A percentile compares a stretch with the other conserved stretches of the same genome.
phyloP scores from a whole-genome alignment of 2,797 vertebrate species.

The Sarcophilus harrisii region DNA sequence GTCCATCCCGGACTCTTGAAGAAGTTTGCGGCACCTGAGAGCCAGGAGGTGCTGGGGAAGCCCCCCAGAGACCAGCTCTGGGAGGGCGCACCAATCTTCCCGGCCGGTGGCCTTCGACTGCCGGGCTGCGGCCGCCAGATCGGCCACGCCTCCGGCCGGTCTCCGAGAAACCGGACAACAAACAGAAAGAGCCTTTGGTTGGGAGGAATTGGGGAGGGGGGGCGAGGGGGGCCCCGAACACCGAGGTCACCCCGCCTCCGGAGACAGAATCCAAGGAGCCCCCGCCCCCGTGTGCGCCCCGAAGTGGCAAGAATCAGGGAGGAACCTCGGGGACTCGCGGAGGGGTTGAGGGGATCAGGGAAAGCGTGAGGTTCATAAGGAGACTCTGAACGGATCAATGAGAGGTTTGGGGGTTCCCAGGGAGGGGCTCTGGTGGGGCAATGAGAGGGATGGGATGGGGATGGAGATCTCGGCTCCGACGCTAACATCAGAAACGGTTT shows the following conservation, averaged over 20 bases:
- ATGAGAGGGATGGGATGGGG: background rate
- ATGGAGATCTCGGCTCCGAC: background rate
- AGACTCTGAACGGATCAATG: background rate
- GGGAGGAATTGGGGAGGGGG: background rate
- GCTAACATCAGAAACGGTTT: background rate
- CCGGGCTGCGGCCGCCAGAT: background rate
- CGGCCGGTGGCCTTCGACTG: background rate
- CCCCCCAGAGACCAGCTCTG: background rate
- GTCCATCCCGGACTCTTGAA: slow-evolving; percentile 78
- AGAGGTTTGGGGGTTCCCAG: background rate
- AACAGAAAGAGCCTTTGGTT: background rate
- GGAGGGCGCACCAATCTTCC: slow-evolving; percentile 4
- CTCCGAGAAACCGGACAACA: slow-evolving; percentile 57
- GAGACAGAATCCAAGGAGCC: background rate
- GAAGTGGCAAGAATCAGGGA: background rate
- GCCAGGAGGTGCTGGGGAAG: slow-evolving; percentile 7
- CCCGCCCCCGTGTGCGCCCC: background rate
- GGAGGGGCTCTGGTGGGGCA: background rate
- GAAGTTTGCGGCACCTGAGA: slow-evolving; percentile 55
- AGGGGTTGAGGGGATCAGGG: background rate
- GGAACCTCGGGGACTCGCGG: background rate
- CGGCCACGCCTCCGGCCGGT: background rate
- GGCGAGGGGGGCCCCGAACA: background rate
- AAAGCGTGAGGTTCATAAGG: background rate
- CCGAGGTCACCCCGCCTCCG: background rate